These are phyloP conservation scores for Gandaritis pyraliata DNA, from an alignment of 2,888 invertebrate genomes.

Conservation along the genomic window DNA sequence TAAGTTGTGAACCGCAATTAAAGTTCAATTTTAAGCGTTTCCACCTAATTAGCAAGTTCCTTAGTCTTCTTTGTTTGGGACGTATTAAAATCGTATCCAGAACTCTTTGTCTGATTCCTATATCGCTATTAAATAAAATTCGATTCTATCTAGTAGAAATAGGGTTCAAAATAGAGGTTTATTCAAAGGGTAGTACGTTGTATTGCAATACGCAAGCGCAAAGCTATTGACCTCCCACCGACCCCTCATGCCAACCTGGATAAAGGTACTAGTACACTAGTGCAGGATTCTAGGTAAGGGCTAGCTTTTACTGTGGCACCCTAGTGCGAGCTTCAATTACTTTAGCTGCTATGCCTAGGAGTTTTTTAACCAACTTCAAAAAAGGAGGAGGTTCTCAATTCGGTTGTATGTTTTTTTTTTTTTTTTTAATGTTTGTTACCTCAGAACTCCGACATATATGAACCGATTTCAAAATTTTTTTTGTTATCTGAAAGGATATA, in stretches of 20 bases:
- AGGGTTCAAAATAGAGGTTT: background rate
- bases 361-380: too few relatives aligned
- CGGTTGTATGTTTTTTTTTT: too few relatives aligned
- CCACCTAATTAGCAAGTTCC: slow-evolving; percentile 18
- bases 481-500: too few relatives aligned
- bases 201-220: slow-evolving; percentile 64
- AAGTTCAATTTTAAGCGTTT: slow-evolving; percentile 5
- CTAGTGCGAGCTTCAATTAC: background rate
- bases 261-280: slow-evolving; percentile 19
- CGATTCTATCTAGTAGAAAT: background rate
- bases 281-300: slow-evolving; percentile 21
- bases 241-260: slow-evolving; percentile 33
- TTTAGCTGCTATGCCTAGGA: too few relatives aligned
- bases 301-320: slow-evolving; percentile 9
- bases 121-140: slow-evolving; percentile 5
- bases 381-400: too few relatives aligned
- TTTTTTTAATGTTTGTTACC: too few relatives aligned
- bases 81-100: slow-evolving; percentile 25
- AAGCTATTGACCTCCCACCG: slow-evolving; percentile 64
- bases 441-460: too few relatives aligned
- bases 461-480: too few relatives aligned
- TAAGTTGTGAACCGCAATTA: too few relatives aligned
- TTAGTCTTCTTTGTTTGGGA: slow-evolving; percentile 20
- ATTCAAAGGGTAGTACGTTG: slow-evolving; percentile 31
- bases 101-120: slow-evolving; percentile 24